Conservation (phyloP, 2,888 invertebrate species). For the Rotaria socialis region DNA sequence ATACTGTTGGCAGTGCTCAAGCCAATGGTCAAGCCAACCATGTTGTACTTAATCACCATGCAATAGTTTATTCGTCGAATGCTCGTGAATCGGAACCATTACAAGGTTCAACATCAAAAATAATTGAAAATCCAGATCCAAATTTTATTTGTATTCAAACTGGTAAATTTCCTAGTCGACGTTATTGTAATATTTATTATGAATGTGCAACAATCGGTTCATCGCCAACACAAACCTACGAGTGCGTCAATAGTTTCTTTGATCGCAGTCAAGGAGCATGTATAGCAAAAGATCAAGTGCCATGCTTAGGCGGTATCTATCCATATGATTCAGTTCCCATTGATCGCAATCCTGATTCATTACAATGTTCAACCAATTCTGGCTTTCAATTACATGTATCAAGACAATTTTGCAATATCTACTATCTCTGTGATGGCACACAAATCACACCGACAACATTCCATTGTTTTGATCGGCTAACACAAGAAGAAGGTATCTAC, state of each 20-base stretch:
- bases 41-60: not conserved
- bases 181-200: conserved; percentile 46
- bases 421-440: conserved; percentile 44
- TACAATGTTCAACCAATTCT: conserved; percentile 40
- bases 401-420: conserved; percentile 43
- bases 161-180: conserved; percentile 7
- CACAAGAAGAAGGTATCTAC: conserved; percentile 38
- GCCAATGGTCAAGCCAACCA: not conserved
- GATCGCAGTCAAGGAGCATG: conserved; percentile 34
- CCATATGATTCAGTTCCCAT: conserved; percentile 42
- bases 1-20: too few species aligned
- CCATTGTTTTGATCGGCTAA: conserved; percentile 42
- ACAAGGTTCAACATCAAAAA: not conserved
- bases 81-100: not conserved
- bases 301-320: conserved; percentile 35
- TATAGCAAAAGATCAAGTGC: conserved; percentile 22
- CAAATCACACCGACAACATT: conserved; percentile 33
- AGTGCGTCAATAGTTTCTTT: conserved; percentile 40
- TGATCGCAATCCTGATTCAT: conserved; percentile 34
- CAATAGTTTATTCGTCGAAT: not conserved
- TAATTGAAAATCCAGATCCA: conserved; percentile 39
- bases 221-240: conserved; percentile 13
- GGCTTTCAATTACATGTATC: conserved; percentile 43
- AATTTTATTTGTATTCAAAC: conserved; percentile 37
- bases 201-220: conserved; percentile 28